Base-by-base conservation (phyloP, 2,888 invertebrate species). In the Drosophila cognata region DNA sequence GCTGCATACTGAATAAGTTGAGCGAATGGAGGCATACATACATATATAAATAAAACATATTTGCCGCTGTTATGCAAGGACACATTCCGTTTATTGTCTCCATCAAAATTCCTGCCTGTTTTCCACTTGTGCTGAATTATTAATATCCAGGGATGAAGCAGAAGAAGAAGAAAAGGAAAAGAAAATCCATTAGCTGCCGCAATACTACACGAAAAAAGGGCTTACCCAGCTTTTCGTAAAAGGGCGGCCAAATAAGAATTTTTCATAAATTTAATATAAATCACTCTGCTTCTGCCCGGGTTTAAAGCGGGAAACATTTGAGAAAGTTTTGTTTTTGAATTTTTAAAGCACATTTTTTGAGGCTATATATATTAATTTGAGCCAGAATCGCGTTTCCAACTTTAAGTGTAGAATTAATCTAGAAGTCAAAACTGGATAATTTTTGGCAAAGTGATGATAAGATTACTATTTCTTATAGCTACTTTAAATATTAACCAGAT, bases 101-200 rank as follows among this genome's bases (percentile, higher is more conserved):
- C 38, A 58, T 33, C 13, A 46, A 50, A 53, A 77, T 77, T 77
- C 63, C 63, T 36, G 29, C 46, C 71, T 21, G 57, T 18, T 50
- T 52, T 7, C 36, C 36, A 53, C 71, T 29, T 65, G 43, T 59
- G 38, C 21, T 79, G 50, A 62, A 74, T 60, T 77, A 76, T 77
- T 71, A 58, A 77, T 82, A 79, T 41, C 48, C 56, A 48, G 55
- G 21, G 43, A 21, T 6, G 11, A 11, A 11, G 21, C 2, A 25
- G 16, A 7, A 16, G 4, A 38, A 6, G 25, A n/a, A 16, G n/a
- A 13, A 8, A 21, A 21, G 21, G 6, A 25, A 36, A 18, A 56
- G n/a, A 35, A 68, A 71, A 80, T 57, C 63, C 69, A 67, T 66
- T 72, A 61, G 43, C 50, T 53, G 50, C 36, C 41, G 21, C 36